Evolutionary conservation across 2,888 invertebrate species (phyloP), one percentile per base, ranked within the genome.

Genomic region (Linnaemya tessellans): DNA sequence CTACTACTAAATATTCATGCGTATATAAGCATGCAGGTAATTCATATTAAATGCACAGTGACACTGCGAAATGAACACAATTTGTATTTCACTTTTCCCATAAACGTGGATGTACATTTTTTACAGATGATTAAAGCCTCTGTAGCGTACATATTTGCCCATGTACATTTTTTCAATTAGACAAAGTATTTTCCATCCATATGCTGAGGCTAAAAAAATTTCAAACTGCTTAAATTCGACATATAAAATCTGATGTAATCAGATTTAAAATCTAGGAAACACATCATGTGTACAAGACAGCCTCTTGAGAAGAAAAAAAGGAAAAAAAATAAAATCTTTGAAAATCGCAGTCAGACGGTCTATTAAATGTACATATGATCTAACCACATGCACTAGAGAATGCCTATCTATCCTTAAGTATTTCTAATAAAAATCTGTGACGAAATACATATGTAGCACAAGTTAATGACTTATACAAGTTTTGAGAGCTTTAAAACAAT

Each of bases 151-250:
- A 30, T n/a, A 49, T 46, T 62, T 62, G 13, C 35, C 30, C n/a
- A 62, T 25, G 54, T 13, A 54, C 22, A 11, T 54, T 13, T 15
- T 74, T 62, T 60, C 20, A 49, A 20, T 74, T 60, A 43, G 35
- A 13, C 38, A 35, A 49, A 46, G 38, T n/a, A 74, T 62, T 51
- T 60, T 20, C 38, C 20, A n/a, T n/a, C n/a, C n/a, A 49, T 30
- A 46, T 49, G 73, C 62, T 58, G 64, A 65, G 10, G 1, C 11
- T n/a, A 9, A 70, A 54, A 20, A 56, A 71, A 7, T 46, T 10
- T 56, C 30, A 25, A 56, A 30, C 25, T 56, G 56, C 15, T 43
- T 71, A 7, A 71, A 58, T 43, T 58, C 38, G n/a, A 58, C 56
- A 58, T 25, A 68, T 38, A 68, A 11, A 22, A 54, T 9, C 22